Percentiles rank a stretch among this genome's conserved stretches.
These are phyloP conservation scores for Pachyseris speciosa DNA, from an alignment of 64 coral and sea anemone genomes.

Conservation along the genomic window DNA sequence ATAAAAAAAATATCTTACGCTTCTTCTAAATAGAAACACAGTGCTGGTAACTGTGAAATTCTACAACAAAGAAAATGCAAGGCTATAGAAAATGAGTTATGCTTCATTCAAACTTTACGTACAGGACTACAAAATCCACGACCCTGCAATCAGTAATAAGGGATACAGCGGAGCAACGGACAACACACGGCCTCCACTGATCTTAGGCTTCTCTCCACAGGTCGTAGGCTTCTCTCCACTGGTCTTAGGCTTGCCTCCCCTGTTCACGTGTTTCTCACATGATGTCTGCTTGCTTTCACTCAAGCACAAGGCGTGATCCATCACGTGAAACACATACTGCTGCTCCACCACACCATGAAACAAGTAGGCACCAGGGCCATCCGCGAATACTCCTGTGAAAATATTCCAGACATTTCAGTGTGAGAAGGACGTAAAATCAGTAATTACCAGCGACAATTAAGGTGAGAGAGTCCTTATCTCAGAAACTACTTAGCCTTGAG, in stretches of 20 bases:
- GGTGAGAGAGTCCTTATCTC: too few species aligned
- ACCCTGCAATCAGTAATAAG: neutral
- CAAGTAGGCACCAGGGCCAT: slow-evolving; percentile 86
- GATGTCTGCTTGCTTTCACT: slow-evolving; percentile 77
- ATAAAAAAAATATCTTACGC: too few species aligned
- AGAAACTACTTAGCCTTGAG: too few species aligned
- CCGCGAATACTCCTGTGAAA: slow-evolving; percentile 81
- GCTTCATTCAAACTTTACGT: too few species aligned
- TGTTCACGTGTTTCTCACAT: slow-evolving; percentile 81
- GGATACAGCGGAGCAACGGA: neutral
- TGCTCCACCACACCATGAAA: slow-evolving; percentile 95
- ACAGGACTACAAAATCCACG: neutral
- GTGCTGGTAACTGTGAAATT: too few species aligned
- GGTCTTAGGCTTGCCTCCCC: too few species aligned
- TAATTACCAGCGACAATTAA: too few species aligned
- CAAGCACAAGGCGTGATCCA: slow-evolving; percentile 94
- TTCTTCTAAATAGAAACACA: too few species aligned
- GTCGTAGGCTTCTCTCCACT: too few species aligned
- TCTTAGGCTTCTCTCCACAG: neutral
- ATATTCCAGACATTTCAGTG: neutral
- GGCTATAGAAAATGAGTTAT: too few species aligned
- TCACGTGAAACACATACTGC: slow-evolving; percentile 95
- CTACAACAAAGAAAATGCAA: too few species aligned
- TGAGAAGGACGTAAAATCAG: too few species aligned
- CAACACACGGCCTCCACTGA: neutral